Evolutionary conservation across 2,113 vertebrate species (phyloP).

Genomic region (Argyrosomus japonicus): DNA sequence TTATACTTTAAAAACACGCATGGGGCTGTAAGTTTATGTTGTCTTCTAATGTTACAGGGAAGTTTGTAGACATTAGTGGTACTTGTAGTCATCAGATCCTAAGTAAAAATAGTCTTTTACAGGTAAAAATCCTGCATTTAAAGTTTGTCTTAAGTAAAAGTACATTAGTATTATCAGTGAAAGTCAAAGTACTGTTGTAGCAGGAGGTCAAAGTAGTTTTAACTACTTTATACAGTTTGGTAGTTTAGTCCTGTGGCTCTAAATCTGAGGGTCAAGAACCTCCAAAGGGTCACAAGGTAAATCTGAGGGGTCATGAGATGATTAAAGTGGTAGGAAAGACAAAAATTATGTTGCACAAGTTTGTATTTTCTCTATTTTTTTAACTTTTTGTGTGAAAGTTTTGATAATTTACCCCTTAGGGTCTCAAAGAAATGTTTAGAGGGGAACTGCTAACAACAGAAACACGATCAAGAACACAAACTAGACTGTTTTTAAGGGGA

Average conservation of each 20-base stretch:
- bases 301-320: not conserved
- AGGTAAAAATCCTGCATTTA: not conserved
- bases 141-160: not conserved
- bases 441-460: not conserved
- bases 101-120: too few relatives aligned
- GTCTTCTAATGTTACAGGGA: not conserved
- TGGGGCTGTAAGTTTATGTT: not conserved
- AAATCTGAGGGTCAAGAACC: not conserved
- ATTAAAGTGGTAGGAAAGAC: too few relatives aligned
- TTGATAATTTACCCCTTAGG: not conserved
- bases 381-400: not conserved
- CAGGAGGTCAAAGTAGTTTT: not conserved
- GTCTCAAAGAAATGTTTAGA: not conserved
- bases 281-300: not conserved
- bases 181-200: not conserved
- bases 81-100: not conserved
- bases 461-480: not conserved
- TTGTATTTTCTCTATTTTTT: too few relatives aligned
- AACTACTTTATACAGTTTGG: not conserved
- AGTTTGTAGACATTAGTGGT: not conserved
- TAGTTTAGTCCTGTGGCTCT: not conserved
- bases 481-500: not conserved
- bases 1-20: not conserved
- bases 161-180: not conserved
- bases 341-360: too few relatives aligned